phyloP scores from a whole-genome alignment of 2,888 invertebrate genomes.

The Apomyelois bistriatella region DNA sequence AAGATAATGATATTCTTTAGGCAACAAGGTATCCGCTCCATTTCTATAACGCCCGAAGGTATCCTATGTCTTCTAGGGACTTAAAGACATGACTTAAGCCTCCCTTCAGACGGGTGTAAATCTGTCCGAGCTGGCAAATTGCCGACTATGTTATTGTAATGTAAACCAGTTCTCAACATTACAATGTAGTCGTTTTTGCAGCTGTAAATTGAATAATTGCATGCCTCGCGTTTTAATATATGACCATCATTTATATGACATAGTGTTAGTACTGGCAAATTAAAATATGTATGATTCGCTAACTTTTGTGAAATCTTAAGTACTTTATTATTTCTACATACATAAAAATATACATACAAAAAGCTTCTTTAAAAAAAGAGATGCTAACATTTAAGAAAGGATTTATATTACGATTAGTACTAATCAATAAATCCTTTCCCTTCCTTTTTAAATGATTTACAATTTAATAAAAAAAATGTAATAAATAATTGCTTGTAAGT shows the following conservation, averaged over 20 bases:
- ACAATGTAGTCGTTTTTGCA: slow-evolving; percentile 3
- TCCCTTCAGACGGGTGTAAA: neutral
- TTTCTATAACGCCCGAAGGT: neutral
- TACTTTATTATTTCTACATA: too few species aligned
- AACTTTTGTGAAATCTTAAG: too few species aligned
- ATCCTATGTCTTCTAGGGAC: neutral
- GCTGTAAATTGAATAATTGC: slow-evolving; percentile 9
- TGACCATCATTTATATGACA: neutral
- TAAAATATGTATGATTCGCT: neutral
- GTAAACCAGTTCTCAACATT: neutral
- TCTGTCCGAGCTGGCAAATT: neutral
- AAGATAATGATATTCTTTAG: too few species aligned
- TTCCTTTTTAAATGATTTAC: too few species aligned
- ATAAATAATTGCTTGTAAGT: too few species aligned
- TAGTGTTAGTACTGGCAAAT: neutral
- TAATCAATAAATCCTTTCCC: too few species aligned
- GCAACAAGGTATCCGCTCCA: neutral
- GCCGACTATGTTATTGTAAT: neutral
- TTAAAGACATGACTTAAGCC: neutral
- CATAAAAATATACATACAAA: too few species aligned
- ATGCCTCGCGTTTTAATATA: neutral
- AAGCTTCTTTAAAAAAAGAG: too few species aligned
- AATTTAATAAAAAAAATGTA: too few species aligned
- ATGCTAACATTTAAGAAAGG: too few species aligned
- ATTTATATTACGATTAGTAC: too few species aligned